Conservation (phyloP, 2,113 vertebrate species). For the Zootoca vivipara region DNA sequence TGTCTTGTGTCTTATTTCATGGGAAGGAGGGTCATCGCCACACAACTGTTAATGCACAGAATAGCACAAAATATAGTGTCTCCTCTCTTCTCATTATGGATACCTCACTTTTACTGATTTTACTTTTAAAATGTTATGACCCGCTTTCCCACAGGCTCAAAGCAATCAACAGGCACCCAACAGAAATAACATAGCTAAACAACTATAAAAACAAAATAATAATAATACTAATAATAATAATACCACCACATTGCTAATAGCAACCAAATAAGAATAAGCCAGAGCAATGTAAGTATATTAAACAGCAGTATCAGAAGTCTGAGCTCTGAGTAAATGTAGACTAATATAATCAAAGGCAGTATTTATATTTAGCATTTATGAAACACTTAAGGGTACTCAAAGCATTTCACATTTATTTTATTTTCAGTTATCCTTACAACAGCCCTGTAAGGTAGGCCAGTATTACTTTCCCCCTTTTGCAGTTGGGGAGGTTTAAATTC, state of each 20-base stretch:
- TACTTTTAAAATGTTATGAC: neutral
- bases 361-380: neutral
- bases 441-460: constrained; percentile 13
- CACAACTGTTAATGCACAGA: neutral
- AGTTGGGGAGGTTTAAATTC: neutral
- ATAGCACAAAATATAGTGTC: neutral
- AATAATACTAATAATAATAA: too few species aligned
- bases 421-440: constrained; percentile 15
- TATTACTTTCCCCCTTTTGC: neutral
- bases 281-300: neutral
- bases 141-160: neutral
- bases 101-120: neutral
- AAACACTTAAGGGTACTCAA: neutral
- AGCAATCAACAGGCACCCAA: neutral
- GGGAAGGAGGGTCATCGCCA: too few species aligned
- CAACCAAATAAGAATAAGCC: neutral
- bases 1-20: too few species aligned
- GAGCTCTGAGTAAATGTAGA: neutral
- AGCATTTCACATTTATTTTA: neutral
- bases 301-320: neutral
- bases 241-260: neutral
- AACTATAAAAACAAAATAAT: neutral
- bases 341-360: neutral
- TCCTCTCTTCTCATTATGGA: neutral
- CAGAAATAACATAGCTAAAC: neutral